A percentile compares a stretch with the other conserved stretches of the same genome.
Conservation (phyloP, 2,888 invertebrate genomes). For the Meiosimyza platycephala region DNA sequence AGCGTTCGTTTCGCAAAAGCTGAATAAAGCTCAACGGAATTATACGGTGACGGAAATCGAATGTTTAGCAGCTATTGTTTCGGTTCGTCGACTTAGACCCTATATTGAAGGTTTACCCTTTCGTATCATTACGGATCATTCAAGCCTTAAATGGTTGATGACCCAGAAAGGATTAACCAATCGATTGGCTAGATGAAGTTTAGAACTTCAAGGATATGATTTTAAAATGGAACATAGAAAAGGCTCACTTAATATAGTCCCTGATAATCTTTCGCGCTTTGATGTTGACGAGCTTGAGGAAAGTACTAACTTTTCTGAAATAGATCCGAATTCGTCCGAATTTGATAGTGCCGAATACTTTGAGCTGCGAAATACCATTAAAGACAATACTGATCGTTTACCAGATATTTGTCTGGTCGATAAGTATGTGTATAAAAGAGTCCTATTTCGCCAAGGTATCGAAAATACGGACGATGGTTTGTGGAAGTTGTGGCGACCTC, state of each 20-base stretch:
- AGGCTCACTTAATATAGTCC: background rate
- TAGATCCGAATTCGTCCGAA: too few species aligned
- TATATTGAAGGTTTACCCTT: constrained; percentile 17
- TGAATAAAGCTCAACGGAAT: background rate
- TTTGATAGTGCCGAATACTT: too few species aligned
- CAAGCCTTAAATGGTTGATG: constrained; percentile 25
- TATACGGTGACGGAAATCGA: constrained; percentile 4
- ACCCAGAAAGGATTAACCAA: constrained; percentile 14
- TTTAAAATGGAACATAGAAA: background rate
- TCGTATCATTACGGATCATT: constrained; percentile 21
- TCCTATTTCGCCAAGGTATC: too few species aligned
- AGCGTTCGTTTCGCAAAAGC: too few species aligned
- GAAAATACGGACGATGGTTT: too few species aligned
- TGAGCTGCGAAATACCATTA: too few species aligned
- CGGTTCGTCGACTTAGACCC: background rate
- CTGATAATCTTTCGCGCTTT: background rate
- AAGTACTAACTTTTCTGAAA: too few species aligned
- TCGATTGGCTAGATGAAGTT: constrained; percentile 7
- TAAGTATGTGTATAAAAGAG: too few species aligned
- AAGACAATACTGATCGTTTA: too few species aligned
- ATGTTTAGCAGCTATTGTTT: constrained; percentile 5
- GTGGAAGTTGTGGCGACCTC: too few species aligned
- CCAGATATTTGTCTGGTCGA: too few species aligned
- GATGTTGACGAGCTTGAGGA: constrained; percentile 14
- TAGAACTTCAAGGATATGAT: constrained; percentile 2